Conservation (phyloP, 2,797 vertebrate genomes). For the Urophycis tenuis region DNA sequence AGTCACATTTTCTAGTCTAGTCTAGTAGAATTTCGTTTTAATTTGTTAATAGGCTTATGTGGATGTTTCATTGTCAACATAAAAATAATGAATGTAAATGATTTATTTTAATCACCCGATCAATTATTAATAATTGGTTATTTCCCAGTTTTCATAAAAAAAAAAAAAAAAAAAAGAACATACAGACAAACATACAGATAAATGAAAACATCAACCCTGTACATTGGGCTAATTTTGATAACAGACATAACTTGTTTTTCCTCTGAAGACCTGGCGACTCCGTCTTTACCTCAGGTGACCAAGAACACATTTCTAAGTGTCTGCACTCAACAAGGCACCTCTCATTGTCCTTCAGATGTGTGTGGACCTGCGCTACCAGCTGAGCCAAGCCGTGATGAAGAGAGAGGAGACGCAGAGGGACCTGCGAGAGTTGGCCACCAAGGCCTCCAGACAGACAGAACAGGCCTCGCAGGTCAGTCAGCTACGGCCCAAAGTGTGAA, state of each 20-base stretch:
- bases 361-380: conserved; percentile 82
- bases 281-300: background rate
- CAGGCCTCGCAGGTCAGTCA: conserved; percentile 76
- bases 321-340: background rate
- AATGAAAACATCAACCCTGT: background rate
- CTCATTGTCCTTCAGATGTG: conserved; percentile 69
- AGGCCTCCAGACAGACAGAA: conserved; percentile 78
- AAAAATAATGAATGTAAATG: background rate
- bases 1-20: background rate
- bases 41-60: background rate
- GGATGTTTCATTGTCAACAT: background rate
- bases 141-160: background rate
- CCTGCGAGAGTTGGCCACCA: conserved; percentile 78
- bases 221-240: background rate
- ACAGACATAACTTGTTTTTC: background rate
- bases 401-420: conserved; percentile 88
- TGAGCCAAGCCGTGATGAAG: conserved; percentile 82
- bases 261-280: background rate
- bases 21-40: too few relatives aligned
- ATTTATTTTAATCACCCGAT: background rate
- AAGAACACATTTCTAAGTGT: background rate
- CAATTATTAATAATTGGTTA: background rate
- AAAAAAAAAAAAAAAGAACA: too few relatives aligned
- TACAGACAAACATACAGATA: too few relatives aligned
- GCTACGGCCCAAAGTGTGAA: background rate